Percentiles rank a stretch among this genome's conserved stretches.
Conservation (phyloP, 30 jellyfish, hydroid and myxozoan genomes). For the Hydractinia echinata region DNA sequence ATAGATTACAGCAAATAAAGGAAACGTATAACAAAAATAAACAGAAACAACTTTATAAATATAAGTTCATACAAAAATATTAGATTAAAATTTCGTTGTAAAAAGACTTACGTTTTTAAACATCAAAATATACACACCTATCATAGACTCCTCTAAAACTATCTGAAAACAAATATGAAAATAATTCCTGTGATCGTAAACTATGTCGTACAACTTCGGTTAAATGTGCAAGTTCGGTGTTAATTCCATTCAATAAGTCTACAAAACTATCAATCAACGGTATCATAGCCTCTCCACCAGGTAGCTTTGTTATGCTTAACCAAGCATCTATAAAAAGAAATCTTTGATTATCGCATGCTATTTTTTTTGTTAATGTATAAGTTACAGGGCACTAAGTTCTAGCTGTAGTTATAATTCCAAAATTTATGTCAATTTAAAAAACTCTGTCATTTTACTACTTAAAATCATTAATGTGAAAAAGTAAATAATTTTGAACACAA, state of each 20-base stretch:
- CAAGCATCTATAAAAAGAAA: slow-evolving; percentile 51
- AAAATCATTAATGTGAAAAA: background rate
- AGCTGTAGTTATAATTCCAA: background rate
- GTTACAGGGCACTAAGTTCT: background rate
- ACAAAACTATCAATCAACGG: slow-evolving; percentile 70
- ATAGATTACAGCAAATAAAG: background rate
- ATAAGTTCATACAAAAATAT: too few relatives aligned
- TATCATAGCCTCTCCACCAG: slow-evolving; percentile 89
- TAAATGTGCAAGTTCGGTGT: slow-evolving; percentile 74
- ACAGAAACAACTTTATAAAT: too few relatives aligned
- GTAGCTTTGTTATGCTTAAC: slow-evolving; percentile 52
- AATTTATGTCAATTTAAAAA: background rate
- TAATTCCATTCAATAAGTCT: slow-evolving; percentile 61
- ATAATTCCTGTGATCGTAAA: slow-evolving; percentile 58
- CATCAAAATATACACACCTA: slow-evolving; percentile 39
- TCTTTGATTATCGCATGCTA: too few relatives aligned
- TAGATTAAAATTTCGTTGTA: too few relatives aligned
- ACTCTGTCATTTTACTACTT: background rate
- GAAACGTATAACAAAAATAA: too few relatives aligned
- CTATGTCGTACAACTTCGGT: slow-evolving; percentile 69
- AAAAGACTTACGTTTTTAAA: background rate
- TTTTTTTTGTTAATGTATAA: too few relatives aligned
- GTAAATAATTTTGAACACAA: background rate
- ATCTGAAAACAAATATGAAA: slow-evolving; percentile 86
- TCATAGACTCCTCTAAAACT: slow-evolving; percentile 93